Conservation (phyloP, 2,113 vertebrate genomes). For the Eleginops maclovinus region DNA sequence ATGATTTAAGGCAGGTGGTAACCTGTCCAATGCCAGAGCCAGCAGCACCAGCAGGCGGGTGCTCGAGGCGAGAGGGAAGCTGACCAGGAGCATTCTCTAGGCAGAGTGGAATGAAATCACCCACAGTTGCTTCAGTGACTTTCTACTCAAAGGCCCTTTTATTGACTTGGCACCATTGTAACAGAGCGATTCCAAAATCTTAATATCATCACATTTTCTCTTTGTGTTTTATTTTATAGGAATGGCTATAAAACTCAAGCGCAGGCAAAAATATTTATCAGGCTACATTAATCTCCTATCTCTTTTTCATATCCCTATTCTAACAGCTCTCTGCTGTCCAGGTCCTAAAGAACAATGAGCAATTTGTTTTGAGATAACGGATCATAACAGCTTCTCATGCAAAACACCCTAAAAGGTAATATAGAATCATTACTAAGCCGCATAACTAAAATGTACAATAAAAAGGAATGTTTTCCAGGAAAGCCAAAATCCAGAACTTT, state of each 20-base stretch:
- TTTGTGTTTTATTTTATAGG: slow-evolving; percentile 19
- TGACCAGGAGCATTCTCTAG: neutral
- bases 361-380: neutral
- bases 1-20: slow-evolving; percentile 13
- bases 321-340: slow-evolving; percentile 16
- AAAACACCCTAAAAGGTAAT: neutral
- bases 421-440: neutral
- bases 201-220: neutral
- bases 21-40: slow-evolving; percentile 8
- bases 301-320: slow-evolving; percentile 7
- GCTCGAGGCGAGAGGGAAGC: slow-evolving; percentile 16
- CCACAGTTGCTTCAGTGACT: neutral
- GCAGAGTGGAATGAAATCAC: slow-evolving; percentile 9
- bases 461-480: neutral
- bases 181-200: neutral
- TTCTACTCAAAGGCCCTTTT: neutral
- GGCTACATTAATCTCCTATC: slow-evolving; percentile 25
- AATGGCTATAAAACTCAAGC: slow-evolving; percentile 14
- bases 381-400: neutral
- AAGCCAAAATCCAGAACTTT: neutral
- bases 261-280: slow-evolving; percentile 7
- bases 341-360: neutral
- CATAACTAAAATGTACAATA: neutral
- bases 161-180: neutral
- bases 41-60: slow-evolving; percentile 7